Evolutionary conservation across 1,140 invertebrate species (phyloP).

Genomic region (Pseudomyrmex concolor): DNA sequence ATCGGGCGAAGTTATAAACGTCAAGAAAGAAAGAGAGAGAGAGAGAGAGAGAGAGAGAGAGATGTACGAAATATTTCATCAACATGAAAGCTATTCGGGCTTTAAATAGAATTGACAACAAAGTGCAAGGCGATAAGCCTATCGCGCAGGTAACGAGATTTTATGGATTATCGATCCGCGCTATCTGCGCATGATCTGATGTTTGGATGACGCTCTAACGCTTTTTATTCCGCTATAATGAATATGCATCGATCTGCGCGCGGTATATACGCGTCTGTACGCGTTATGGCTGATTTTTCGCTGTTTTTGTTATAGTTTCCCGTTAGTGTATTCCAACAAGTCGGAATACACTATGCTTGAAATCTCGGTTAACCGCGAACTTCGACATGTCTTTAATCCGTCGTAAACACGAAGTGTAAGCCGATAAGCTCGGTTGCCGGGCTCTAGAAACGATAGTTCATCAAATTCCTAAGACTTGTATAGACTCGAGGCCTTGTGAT

Average conservation of each 20-base stretch:
- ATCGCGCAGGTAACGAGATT: neutral
- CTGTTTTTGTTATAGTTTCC: neutral
- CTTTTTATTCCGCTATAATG: neutral
- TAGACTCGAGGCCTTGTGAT: conserved; percentile 22
- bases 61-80: neutral
- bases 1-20: too few species aligned
- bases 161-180: neutral
- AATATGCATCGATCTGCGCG: neutral
- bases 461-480: conserved; percentile 27
- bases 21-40: too few species aligned
- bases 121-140: neutral
- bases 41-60: too few species aligned
- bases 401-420: conserved; percentile 28
- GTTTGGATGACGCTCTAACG: neutral
- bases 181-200: conserved; percentile 3
- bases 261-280: too few species aligned
- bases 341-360: conserved; percentile 5
- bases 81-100: neutral
- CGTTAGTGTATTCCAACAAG: neutral
- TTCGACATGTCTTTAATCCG: conserved; percentile 32
- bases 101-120: neutral
- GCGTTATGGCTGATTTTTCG: neutral
- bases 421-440: conserved; percentile 40
- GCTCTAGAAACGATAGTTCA: conserved; percentile 17
- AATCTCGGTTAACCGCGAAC: conserved; percentile 28